A percentile compares a stretch with the other conserved stretches of the same genome.
Evolutionary conservation across 2,113 vertebrate genomes (phyloP).

Genomic region (Pelvicachromis taeniatus): DNA sequence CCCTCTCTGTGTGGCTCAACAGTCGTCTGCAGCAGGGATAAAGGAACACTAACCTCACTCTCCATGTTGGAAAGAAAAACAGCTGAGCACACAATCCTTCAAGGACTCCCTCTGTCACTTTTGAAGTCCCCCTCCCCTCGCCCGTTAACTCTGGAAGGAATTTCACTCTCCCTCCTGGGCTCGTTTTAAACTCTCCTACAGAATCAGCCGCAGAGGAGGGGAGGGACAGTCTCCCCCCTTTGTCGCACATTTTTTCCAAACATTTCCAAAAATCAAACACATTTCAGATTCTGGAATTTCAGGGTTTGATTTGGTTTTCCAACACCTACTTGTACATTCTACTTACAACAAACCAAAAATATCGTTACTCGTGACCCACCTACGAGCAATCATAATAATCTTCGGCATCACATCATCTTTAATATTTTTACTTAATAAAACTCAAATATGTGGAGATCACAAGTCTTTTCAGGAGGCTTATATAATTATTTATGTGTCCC

Average conservation of each 20-base stretch:
- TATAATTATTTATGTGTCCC: not conserved
- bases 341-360: not conserved
- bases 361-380: not conserved
- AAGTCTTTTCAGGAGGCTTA: not conserved
- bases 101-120: not conserved
- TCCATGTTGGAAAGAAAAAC: constrained; percentile 7
- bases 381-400: not conserved
- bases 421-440: not conserved
- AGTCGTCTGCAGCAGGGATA: not conserved
- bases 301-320: not conserved
- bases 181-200: not conserved
- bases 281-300: not conserved
- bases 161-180: constrained; percentile 4
- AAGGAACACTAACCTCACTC: not conserved
- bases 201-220: not conserved
- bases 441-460: not conserved
- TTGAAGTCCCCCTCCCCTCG: not conserved
- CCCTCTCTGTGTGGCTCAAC: not conserved
- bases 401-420: rapidly evolving
- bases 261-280: not conserved
- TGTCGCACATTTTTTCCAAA: not conserved
- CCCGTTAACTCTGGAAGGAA: constrained; percentile 18
- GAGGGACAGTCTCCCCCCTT: no score
- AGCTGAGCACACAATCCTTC: constrained; percentile 8
- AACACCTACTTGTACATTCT: not conserved